These are phyloP conservation scores for Cosmia pyralina DNA, from an alignment of 2,888 invertebrate genomes.

Conservation along the genomic window DNA sequence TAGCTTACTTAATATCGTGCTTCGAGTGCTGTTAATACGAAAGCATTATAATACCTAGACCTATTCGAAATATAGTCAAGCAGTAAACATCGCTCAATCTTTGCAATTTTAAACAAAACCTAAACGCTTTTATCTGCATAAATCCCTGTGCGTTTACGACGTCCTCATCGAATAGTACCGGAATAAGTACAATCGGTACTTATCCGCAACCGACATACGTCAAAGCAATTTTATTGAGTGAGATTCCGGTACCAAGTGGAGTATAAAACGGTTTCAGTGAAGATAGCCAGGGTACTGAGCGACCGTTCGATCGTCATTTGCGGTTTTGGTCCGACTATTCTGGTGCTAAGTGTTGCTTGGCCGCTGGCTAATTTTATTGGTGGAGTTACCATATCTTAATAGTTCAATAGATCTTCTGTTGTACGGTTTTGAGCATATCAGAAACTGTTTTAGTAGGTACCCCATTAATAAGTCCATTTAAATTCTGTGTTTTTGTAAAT, in stretches of 20 bases:
- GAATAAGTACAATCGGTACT: constrained; percentile 37
- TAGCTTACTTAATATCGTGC: neutral
- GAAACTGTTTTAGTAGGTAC: neutral
- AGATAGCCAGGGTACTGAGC: constrained; percentile 20
- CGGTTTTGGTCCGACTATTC: constrained; percentile 30
- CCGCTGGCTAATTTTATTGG: constrained; percentile 31
- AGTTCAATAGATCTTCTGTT: constrained; percentile 5
- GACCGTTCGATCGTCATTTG: constrained; percentile 45
- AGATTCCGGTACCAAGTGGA: constrained; percentile 40
- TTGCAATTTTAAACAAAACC: neutral
- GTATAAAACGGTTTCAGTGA: constrained; percentile 38
- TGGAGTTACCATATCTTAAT: constrained; percentile 28
- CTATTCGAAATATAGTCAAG: too few species aligned
- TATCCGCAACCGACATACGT: constrained; percentile 41
- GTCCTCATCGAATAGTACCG: constrained; percentile 1
- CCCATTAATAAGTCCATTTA: neutral
- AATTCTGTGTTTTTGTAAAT: neutral
- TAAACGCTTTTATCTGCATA: too few species aligned
- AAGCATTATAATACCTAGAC: too few species aligned
- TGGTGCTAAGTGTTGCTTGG: constrained; percentile 26
- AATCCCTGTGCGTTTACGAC: constrained; percentile 2
- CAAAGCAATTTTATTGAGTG: constrained; percentile 50
- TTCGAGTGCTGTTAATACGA: too few species aligned
- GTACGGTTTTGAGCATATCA: neutral
- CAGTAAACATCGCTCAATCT: neutral